A percentile compares a stretch with the other conserved stretches of the same genome.
Evolutionary conservation across 1,140 invertebrate genomes (phyloP).

Genomic region (Brachionus plicatilis): DNA sequence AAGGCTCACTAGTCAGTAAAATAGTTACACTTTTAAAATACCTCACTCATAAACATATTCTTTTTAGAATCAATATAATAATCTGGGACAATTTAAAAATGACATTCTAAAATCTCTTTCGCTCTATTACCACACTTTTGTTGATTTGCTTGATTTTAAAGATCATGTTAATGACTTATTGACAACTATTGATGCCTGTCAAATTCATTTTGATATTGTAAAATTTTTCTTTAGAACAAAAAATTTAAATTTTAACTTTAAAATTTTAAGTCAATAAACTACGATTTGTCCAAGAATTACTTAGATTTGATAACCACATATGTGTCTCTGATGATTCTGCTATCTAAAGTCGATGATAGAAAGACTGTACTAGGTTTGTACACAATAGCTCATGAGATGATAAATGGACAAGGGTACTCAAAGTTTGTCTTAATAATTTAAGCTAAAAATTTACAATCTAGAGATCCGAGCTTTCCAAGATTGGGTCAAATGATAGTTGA

Average conservation of each 20-base stretch:
- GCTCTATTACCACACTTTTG: constrained; percentile 97
- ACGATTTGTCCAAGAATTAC: constrained; percentile 90
- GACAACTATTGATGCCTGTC: constrained; percentile 94
- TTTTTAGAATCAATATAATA: constrained; percentile 56
- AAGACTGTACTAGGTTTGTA: constrained; percentile 93
- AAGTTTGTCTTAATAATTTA: background rate
- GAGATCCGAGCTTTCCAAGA: constrained; percentile 84
- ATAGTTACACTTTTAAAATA: too few relatives aligned
- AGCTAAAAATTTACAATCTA: constrained; percentile 45
- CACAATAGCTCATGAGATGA: constrained; percentile 93
- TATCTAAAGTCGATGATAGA: constrained; percentile 91
- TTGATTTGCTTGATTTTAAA: constrained; percentile 96
- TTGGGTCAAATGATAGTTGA: constrained; percentile 95
- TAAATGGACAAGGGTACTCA: constrained; percentile 69
- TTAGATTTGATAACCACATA: constrained; percentile 89
- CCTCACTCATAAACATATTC: constrained; percentile 50
- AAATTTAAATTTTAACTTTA: constrained; percentile 39
- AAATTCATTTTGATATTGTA: constrained; percentile 84
- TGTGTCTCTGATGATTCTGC: constrained; percentile 86
- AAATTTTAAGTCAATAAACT: constrained; percentile 72
- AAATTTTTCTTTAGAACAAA: constrained; percentile 47
- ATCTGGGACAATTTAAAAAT: constrained; percentile 58
- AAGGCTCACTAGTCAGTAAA: constrained; percentile 57
- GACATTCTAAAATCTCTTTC: constrained; percentile 95
- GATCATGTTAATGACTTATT: constrained; percentile 93